Conservation (phyloP, 1,140 invertebrate genomes). For the Pygmarrhopalites habei region DNA sequence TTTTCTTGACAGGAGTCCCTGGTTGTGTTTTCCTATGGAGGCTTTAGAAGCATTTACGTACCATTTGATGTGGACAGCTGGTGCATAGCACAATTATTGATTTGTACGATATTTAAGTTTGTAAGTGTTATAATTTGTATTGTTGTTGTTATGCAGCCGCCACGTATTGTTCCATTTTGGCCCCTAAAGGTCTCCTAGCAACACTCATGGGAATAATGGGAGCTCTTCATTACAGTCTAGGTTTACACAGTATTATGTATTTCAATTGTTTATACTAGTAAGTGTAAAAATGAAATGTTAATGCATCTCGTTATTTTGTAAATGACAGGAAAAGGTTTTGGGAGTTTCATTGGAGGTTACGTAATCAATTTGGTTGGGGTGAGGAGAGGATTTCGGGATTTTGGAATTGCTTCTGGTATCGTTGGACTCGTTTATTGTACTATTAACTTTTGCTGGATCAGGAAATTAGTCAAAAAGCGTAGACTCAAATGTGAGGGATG, state of each 20-base stretch:
- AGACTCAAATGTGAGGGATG: neutral
- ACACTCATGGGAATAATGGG: conserved; percentile 58
- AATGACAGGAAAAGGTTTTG: conserved; percentile 63
- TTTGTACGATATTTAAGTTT: too few species aligned
- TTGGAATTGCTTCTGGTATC: conserved; percentile 61
- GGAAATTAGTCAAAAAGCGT: conserved; percentile 44
- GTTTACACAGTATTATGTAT: too few species aligned
- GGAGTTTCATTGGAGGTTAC: conserved; percentile 69
- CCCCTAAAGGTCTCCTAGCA: conserved; percentile 68
- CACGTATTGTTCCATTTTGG: conserved; percentile 70
- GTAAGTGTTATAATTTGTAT: too few species aligned
- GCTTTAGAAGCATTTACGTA: conserved; percentile 75
- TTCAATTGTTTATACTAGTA: conserved; percentile 21
- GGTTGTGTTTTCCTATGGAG: conserved; percentile 79
- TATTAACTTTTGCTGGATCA: conserved; percentile 63
- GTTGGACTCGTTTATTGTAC: conserved; percentile 61
- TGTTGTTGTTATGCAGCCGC: too few species aligned
- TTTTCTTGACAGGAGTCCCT: conserved; percentile 75
- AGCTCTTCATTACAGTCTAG: conserved; percentile 74
- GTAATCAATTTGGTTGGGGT: conserved; percentile 64
- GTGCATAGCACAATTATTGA: too few species aligned
- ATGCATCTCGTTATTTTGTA: too few species aligned
- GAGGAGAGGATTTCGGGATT: conserved; percentile 62
- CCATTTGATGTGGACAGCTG: conserved; percentile 81
- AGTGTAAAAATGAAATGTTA: too few species aligned